phyloP scores from a whole-genome alignment of 2,113 vertebrate species.

The Proteles cristata region DNA sequence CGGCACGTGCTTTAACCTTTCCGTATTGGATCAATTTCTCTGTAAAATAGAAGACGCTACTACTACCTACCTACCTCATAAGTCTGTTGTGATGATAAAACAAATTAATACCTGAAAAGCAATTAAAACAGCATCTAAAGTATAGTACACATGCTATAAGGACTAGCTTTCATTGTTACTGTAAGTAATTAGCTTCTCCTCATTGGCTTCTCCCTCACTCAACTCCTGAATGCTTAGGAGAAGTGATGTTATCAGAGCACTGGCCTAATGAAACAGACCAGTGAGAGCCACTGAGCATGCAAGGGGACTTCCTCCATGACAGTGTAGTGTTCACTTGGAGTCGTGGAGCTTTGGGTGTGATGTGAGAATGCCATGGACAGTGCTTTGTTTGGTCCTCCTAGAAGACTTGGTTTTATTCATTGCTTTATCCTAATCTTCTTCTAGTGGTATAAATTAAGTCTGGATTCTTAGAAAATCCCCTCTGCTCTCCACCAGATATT shows the following conservation, averaged over 20 bases:
- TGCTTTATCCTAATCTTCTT: conserved; percentile 2
- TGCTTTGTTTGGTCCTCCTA: background rate
- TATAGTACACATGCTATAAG: background rate
- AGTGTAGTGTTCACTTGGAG: background rate
- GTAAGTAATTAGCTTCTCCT: background rate
- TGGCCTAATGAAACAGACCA: background rate
- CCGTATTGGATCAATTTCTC: background rate
- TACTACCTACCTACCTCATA: background rate
- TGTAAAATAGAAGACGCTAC: background rate
- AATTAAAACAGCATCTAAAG: background rate
- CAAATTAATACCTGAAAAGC: background rate
- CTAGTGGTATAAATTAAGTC: background rate
- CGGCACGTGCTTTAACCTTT: background rate
- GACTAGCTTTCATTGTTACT: background rate
- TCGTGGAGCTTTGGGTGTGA: background rate
- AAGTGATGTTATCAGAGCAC: background rate
- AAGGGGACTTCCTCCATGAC: background rate
- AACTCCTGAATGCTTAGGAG: background rate
- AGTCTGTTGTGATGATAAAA: background rate
- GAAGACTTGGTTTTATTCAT: background rate
- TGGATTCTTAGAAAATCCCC: background rate
- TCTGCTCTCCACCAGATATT: background rate
- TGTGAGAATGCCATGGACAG: background rate
- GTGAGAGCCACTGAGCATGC: background rate
- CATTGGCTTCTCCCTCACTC: background rate